A percentile compares a stretch with the other conserved stretches of the same genome.
Evolutionary conservation across 2,797 vertebrate genomes (phyloP).

Genomic region (Coendou prehensilis): DNA sequence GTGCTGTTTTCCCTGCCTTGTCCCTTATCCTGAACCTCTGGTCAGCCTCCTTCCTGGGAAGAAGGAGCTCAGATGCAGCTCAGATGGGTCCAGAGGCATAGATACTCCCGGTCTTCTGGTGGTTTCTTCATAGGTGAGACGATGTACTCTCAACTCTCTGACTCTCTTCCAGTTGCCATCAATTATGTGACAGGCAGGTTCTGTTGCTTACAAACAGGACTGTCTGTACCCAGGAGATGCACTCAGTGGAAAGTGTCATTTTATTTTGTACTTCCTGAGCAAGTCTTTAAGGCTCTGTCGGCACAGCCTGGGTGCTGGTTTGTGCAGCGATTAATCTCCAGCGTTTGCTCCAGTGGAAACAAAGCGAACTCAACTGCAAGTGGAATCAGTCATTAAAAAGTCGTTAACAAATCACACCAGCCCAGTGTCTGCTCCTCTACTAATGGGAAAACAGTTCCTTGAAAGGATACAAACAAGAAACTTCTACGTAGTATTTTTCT

Average conservation of each 20-base stretch:
- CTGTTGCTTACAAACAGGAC: constrained; percentile 40
- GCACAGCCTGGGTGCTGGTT: not conserved
- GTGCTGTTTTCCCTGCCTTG: not conserved
- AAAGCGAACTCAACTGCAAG: constrained; percentile 79
- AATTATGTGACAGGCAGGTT: constrained; percentile 76
- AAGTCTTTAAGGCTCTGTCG: constrained; percentile 18
- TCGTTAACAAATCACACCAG: constrained; percentile 76
- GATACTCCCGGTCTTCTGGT: constrained; percentile 25
- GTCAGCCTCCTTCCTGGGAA: not conserved
- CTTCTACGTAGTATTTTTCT: constrained; percentile 59
- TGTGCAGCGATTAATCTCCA: constrained; percentile 77
- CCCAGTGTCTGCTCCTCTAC: constrained; percentile 74
- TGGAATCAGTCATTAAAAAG: constrained; percentile 86
- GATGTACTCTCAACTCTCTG: constrained; percentile 65
- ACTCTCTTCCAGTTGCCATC: constrained; percentile 74
- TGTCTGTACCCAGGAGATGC: constrained; percentile 61
- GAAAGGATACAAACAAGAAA: not conserved
- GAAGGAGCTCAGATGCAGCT: not conserved
- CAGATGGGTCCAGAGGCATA: not conserved
- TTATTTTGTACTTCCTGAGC: constrained; percentile 42
- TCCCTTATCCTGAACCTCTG: not conserved
- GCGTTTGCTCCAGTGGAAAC: constrained; percentile 83
- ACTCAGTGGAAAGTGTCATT: constrained; percentile 59
- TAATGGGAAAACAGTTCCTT: constrained; percentile 87
- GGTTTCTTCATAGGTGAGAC: constrained; percentile 74